These are phyloP conservation scores for Sebastes oblongus DNA, from an alignment of 2,797 vertebrate genomes.

Conservation along the genomic window DNA sequence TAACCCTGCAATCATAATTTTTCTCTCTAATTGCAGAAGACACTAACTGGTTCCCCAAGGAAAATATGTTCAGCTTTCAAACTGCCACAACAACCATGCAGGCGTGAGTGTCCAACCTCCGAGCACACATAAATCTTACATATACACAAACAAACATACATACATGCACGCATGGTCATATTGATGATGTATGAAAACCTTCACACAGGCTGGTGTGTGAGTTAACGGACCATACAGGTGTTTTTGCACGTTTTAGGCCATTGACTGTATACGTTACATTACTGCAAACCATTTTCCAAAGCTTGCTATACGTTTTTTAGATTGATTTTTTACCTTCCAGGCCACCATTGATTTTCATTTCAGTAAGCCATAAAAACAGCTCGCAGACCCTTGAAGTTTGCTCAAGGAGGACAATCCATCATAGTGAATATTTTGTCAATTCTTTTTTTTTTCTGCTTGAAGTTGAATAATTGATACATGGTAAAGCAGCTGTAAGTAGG, in stretches of 20 bases:
- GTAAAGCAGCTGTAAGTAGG: neutral
- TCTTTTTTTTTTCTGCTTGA: neutral
- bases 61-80: slow-evolving; percentile 97
- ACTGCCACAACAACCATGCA: slow-evolving; percentile 98
- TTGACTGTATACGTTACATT: slow-evolving; percentile 17
- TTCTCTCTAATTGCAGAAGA: slow-evolving; percentile 86
- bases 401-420: slow-evolving; percentile 39
- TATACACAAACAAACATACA: neutral
- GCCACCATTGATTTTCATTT: slow-evolving; percentile 40
- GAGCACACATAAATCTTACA: slow-evolving; percentile 6
- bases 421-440: slow-evolving; percentile 18
- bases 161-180: slow-evolving; percentile 7
- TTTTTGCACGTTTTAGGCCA: slow-evolving; percentile 26
- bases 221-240: neutral
- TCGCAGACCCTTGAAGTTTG: slow-evolving; percentile 5
- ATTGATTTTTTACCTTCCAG: slow-evolving; percentile 15
- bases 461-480: neutral
- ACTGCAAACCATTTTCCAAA: slow-evolving; percentile 8
- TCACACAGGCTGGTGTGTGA: neutral
- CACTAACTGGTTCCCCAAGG: slow-evolving; percentile 96
- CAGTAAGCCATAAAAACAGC: slow-evolving; percentile 25
- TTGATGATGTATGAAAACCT: neutral
- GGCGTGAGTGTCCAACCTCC: slow-evolving; percentile 88
- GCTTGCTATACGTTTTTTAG: slow-evolving; percentile 13
- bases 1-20: slow-evolving; percentile 11